Evolutionary conservation across 2,113 vertebrate genomes (phyloP).

Genomic region (Myocastor coypus): DNA sequence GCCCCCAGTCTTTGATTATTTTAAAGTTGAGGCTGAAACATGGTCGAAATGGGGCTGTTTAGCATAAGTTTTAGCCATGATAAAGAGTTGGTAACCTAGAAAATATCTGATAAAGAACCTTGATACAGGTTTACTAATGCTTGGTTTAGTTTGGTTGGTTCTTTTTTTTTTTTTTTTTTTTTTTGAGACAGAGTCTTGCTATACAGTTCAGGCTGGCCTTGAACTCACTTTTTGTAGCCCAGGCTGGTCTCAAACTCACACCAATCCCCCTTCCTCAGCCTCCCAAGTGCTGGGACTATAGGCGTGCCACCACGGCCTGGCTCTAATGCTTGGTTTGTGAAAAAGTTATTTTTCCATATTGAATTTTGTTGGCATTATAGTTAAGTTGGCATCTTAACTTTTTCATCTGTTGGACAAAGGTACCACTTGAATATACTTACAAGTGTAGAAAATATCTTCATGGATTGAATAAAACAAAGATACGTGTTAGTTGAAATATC

Average conservation of each 20-base stretch:
- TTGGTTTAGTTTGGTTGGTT: background rate
- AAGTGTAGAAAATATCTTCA: background rate
- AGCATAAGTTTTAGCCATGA: constrained; percentile 1
- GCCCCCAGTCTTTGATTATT: background rate
- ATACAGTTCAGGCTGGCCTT: too few species aligned
- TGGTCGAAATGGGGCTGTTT: background rate
- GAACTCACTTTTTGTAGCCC: too few species aligned
- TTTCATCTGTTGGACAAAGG: constrained; percentile 1
- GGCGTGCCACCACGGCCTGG: too few species aligned
- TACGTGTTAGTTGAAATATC: background rate
- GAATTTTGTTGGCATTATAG: constrained; percentile 17
- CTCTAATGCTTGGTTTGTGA: constrained; percentile 15
- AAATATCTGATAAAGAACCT: background rate
- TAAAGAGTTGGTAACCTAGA: background rate
- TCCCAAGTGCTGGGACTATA: too few species aligned
- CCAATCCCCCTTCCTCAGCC: too few species aligned
- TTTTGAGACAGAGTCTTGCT: too few species aligned
- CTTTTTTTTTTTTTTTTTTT: too few species aligned
- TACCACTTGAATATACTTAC: background rate
- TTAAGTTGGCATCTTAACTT: constrained; percentile 36
- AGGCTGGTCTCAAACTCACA: too few species aligned
- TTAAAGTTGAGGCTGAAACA: background rate
- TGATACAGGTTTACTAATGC: background rate
- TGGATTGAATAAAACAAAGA: background rate
- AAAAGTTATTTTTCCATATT: constrained; percentile 21